Evolutionary conservation across 2,113 vertebrate species (phyloP), one percentile per base, ranked within the genome.

Genomic region (Clarias batrachus): DNA sequence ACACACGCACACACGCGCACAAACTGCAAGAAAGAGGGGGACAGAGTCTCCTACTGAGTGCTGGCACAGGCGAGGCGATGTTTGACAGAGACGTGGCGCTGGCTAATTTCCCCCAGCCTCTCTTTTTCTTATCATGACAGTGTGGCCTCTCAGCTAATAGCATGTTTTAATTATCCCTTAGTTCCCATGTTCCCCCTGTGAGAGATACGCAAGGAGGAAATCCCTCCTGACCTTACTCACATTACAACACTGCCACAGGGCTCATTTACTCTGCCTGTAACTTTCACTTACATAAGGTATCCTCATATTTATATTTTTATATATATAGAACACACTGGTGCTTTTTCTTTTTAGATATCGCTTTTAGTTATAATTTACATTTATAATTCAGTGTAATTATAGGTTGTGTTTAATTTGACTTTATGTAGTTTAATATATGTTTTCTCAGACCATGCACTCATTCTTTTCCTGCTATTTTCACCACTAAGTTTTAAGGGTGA

Each of bases 141-240:
- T 88, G 84, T 89, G 85, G 88, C 88, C 88, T 88, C 87, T 89
- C 85, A 87, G 77, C 81, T 89, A 89, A 89, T 90, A 90, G 87
- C 87, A 86, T 83, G 85, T 90, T 91, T 91, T 89, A 91, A 91
- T 91, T 90, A 91, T 88, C 85, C 89, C 85, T 88, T 85, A 88
- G 89, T 90, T 88, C 88, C 87, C 88, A 87, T 88, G 89, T 83
- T 88, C 86, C 59, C 82, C 81, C 63, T 86, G 90, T 81, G 85
- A 88, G 77, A 89, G 90, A 91, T 87, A 88, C 30, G 85, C 79
- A 85, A 70, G 37, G 66, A 83, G 83, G 88, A 81, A 90, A 87
- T 89, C 83, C 89, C 84, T 84, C 63, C 68, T 85, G 87, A 90
- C 78, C 77, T 71, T 78, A 76, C 81, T 88, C 87, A 88, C 82